These are phyloP conservation scores for Ormyrus labotus DNA, from an alignment of 2,888 invertebrate genomes.

Conservation along the genomic window DNA sequence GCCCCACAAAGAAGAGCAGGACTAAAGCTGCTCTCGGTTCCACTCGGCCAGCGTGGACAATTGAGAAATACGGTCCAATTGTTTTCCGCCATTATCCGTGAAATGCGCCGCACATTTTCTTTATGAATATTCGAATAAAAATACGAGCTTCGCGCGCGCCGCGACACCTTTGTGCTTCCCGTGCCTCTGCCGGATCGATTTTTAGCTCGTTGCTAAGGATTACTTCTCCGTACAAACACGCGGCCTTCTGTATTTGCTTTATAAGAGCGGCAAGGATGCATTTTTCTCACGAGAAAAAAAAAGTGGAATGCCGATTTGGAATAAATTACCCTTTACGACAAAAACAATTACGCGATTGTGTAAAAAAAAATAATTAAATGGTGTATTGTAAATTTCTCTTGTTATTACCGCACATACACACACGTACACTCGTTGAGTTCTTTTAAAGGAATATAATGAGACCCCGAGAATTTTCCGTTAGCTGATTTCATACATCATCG, in stretches of 20 bases:
- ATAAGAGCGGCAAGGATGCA: too few species aligned
- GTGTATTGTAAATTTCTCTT: conserved; percentile 18
- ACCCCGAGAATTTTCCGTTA: conserved; percentile 47
- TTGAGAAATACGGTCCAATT: conserved; percentile 54
- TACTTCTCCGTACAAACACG: too few species aligned
- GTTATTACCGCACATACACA: conserved; percentile 1
- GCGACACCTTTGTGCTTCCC: too few species aligned
- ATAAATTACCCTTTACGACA: too few species aligned
- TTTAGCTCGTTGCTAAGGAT: too few species aligned
- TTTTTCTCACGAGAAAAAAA: too few species aligned
- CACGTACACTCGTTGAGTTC: background rate
- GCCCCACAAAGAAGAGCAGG: too few species aligned
- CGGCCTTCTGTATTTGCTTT: too few species aligned
- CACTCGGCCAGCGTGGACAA: conserved; percentile 46
- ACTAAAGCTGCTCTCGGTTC: conserved; percentile 14
- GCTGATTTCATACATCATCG: conserved; percentile 46
- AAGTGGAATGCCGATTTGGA: too few species aligned
- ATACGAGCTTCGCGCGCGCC: too few species aligned
- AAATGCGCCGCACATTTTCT: conserved; percentile 43
- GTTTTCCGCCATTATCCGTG: conserved; percentile 55
- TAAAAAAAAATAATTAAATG: conserved; percentile 22
- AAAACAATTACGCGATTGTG: background rate
- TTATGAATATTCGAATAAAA: conserved; percentile 32
- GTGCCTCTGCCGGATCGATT: too few species aligned
- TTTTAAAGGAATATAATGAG: conserved; percentile 33